A percentile compares a stretch with the other conserved stretches of the same genome.
These are phyloP conservation scores for Colinus virginianus DNA, from an alignment of 2,113 vertebrate species.

Conservation along the genomic window DNA sequence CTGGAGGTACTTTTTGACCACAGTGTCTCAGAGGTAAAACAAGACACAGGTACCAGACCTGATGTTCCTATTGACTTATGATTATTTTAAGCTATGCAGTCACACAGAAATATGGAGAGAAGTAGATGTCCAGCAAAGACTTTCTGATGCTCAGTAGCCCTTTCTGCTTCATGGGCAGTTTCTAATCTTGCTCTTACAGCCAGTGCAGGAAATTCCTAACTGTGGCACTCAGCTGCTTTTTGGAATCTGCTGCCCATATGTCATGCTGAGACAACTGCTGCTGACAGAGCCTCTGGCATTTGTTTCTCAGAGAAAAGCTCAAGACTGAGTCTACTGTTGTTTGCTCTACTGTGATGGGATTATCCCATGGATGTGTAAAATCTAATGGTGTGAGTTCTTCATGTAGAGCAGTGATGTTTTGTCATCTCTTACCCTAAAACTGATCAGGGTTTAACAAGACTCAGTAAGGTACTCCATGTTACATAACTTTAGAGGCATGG, in stretches of 20 bases:
- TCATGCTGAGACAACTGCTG: neutral
- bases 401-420: neutral
- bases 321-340: neutral
- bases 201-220: fast-evolving
- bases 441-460: neutral
- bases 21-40: fast-evolving
- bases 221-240: neutral
- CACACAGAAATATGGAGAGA: neutral
- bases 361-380: neutral
- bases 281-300: fast-evolving
- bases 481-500: neutral
- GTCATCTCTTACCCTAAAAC: neutral
- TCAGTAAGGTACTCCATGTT: neutral
- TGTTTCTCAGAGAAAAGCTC: neutral
- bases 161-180: slow-evolving; percentile 27
- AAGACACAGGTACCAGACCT: neutral
- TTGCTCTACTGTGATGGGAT: neutral
- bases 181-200: neutral
- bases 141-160: neutral
- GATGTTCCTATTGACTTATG: neutral
- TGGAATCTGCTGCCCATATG: neutral
- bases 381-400: neutral
- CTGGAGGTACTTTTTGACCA: neutral
- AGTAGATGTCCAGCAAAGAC: neutral
- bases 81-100: neutral